These are phyloP conservation scores for Busseola fusca DNA, from an alignment of 2,888 invertebrate genomes.

Conservation along the genomic window DNA sequence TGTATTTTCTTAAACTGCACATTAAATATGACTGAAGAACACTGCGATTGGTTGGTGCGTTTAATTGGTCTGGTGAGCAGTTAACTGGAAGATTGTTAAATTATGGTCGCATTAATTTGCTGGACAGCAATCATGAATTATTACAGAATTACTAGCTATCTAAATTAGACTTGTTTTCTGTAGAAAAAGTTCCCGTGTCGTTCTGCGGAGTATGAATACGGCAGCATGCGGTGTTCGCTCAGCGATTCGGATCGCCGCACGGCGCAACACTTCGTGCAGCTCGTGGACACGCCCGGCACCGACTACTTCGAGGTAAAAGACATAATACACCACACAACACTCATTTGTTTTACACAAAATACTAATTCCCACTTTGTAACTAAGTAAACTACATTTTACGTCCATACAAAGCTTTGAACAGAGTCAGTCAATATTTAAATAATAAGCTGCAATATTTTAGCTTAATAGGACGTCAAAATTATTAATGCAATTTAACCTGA, in stretches of 20 bases:
- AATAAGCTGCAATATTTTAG: slow-evolving; percentile 34
- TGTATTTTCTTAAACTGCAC: slow-evolving; percentile 35
- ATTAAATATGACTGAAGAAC: slow-evolving; percentile 40
- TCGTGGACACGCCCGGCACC: slow-evolving; percentile 93
- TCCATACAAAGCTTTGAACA: slow-evolving; percentile 10
- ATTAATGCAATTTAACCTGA: slow-evolving; percentile 35
- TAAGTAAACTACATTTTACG: slow-evolving; percentile 36
- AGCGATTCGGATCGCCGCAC: slow-evolving; percentile 97
- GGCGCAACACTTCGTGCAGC: slow-evolving; percentile 95
- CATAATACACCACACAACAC: slow-evolving; percentile 29
- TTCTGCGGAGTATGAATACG: slow-evolving; percentile 97
- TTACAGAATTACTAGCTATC: neutral
- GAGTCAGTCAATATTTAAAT: slow-evolving; percentile 21
- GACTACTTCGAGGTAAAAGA: slow-evolving; percentile 85
- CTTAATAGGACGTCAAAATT: slow-evolving; percentile 24
- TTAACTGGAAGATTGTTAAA: neutral
- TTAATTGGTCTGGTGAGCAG: slow-evolving; percentile 22
- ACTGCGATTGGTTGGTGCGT: slow-evolving; percentile 3
- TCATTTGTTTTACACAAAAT: slow-evolving; percentile 35
- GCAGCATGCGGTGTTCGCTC: slow-evolving; percentile 96
- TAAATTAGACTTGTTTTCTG: slow-evolving; percentile 53
- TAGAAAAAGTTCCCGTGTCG: slow-evolving; percentile 97
- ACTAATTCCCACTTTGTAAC: slow-evolving; percentile 29
- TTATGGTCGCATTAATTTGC: neutral
- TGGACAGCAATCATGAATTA: neutral